Conservation (phyloP, 2,888 invertebrate genomes). For the Agrenia bidenticulata region DNA sequence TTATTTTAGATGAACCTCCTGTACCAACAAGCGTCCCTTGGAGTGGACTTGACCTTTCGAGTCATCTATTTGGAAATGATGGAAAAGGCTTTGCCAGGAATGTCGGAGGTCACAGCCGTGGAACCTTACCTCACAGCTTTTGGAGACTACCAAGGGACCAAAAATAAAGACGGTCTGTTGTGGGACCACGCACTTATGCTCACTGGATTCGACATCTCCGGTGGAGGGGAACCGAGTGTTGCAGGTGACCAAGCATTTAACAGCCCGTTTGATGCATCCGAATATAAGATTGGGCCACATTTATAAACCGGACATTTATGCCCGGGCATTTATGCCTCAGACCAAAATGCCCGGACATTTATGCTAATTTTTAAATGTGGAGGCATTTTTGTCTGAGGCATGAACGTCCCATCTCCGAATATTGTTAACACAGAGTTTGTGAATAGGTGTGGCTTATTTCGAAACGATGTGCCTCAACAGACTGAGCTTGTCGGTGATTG, state of each 20-base stretch:
- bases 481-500: conserved; percentile 38
- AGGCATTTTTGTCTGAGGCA: too few species aligned
- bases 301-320: too few species aligned
- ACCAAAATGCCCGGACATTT: too few species aligned
- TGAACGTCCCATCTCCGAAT: too few species aligned
- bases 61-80: conserved; percentile 35
- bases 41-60: conserved; percentile 27
- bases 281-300: too few species aligned
- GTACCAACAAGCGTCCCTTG: conserved; percentile 36
- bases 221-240: conserved; percentile 13
- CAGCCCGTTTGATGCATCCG: too few species aligned
- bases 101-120: conserved; percentile 22
- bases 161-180: conserved; percentile 22
- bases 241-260: conserved; percentile 12
- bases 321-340: too few species aligned
- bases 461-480: conserved; percentile 39
- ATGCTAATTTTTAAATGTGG: too few species aligned
- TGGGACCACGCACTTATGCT: conserved; percentile 43
- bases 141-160: conserved; percentile 35
- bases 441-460: conserved; percentile 35
- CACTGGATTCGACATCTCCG: conserved; percentile 31
- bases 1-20: conserved; percentile 45
- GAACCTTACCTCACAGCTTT: conserved; percentile 39
- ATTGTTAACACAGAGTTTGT: too few species aligned
- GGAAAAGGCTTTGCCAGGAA: conserved; percentile 8